Evolutionary conservation across 2,113 vertebrate genomes (phyloP), one percentile per base, ranked within the genome.

Genomic region (Garra rufa): DNA sequence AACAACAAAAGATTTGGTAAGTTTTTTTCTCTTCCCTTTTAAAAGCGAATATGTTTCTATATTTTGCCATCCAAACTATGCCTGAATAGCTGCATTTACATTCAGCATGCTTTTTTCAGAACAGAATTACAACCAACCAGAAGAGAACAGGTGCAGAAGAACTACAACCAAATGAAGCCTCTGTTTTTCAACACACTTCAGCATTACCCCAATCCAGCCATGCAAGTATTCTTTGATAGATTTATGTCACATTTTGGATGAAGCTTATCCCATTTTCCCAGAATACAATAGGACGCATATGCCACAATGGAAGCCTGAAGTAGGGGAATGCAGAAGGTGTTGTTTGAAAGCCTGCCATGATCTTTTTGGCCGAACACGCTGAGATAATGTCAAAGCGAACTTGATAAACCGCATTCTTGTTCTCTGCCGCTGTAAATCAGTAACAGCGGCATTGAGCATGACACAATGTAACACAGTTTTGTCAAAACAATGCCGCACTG

Each of bases 351-450:
- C 46, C 14, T 85, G 73, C 84, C 65, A 7, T 48, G 26, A 48
- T 82, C 41, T 28, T 46, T 34, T 65, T 70, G 75, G 67, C 79
- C 44, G 67, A 59, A 52, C 81, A 9, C 5, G 34, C 76, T 21
- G 59, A 63, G 75, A 76, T 76, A 24, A 38, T 38, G 83, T 70
- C 83, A 87, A 77, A 83, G 52, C 43, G 28, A 70, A 84, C 86
- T 87, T 79, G 88, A 87, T 79, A 57, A 89, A 87, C 86, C 67
- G 77, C 88, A 86, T 87, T 87, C 84, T 82, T 79, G 28, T n/a
- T 15, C 74, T 43, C 28, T 38, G 44, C 50, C 17, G 57, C 24
- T 83, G 69, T 50, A 63, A 79, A 76, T 77, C 50, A 82, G 75
- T 57, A 83, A 74, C 63, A 78, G 77, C 3, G 30, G 71, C 19